Base-by-base conservation (phyloP, 1,140 invertebrate genomes). In the Anthonomus grandis region DNA sequence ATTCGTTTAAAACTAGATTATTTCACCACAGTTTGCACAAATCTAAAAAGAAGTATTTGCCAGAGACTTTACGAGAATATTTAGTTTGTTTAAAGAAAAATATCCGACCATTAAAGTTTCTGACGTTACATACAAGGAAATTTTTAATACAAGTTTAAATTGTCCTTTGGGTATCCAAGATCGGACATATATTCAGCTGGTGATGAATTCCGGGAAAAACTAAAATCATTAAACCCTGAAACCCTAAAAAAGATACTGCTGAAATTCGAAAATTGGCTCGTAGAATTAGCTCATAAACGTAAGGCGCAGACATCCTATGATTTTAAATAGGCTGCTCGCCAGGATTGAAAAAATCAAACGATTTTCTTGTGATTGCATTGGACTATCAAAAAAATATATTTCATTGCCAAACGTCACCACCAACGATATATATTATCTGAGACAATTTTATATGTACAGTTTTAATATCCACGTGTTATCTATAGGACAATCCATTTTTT, bases 111-210 rank as follows among this genome's bases (percentile, higher is more conserved):
- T n/a, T n/a, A n/a, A n/a, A n/a, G n/a, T n/a, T n/a, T 46, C 23
- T 46, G 18, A 46, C 17, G 42, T 46, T 15, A 46, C 23, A 46
- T 46, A n/a, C n/a, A 46, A 15, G 42, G 15, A 46, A 46, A 46
- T 46, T 46, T 46, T 46, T 17, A 46, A 46, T 21, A 46, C 42
- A 46, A 46, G 23, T 15, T 46, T 46, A 21, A 25, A 46, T 46
- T 46, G 18, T 41, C 6, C 13, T 41, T 41, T 19, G 15, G 13
- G 5, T 15, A 41, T 41, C 15, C 38, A 41, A 41, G 15, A 41
- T 41, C 6, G 27, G 27, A 8, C 6, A 13, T 13, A 9, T 19
- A 41, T n/a, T n/a, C n/a, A n/a, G n/a, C n/a, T n/a, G n/a, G n/a
- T n/a, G n/a, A n/a, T n/a, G n/a, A n/a, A n/a, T n/a, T n/a, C n/a